Conservation (phyloP, 2,113 vertebrate species). For the human (Homo sapiens) region GRCh38 chr4:44294001-44294500, state of each 20-base stretch:
- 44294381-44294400: slow-evolving; percentile 2
- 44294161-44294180: neutral
- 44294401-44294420: slow-evolving; percentile 9
- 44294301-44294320: neutral
- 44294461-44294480: slow-evolving; percentile 26
- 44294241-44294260: neutral
- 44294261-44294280: neutral
- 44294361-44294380: neutral
- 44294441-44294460: neutral
- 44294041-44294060: neutral
- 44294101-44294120: neutral
- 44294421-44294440: neutral
- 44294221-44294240: neutral
- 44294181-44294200: neutral
- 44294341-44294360: neutral
- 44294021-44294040: neutral
- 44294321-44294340: neutral
- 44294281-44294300: neutral
- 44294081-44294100: neutral
- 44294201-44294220: neutral
- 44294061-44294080: neutral
- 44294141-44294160: neutral
- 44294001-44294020: neutral
- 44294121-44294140: neutral
- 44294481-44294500: neutral